A percentile compares a stretch with the other conserved stretches of the same genome.
phyloP scores from a whole-genome alignment of 2,888 invertebrate genomes.

The Rotaria magnacalcarata region DNA sequence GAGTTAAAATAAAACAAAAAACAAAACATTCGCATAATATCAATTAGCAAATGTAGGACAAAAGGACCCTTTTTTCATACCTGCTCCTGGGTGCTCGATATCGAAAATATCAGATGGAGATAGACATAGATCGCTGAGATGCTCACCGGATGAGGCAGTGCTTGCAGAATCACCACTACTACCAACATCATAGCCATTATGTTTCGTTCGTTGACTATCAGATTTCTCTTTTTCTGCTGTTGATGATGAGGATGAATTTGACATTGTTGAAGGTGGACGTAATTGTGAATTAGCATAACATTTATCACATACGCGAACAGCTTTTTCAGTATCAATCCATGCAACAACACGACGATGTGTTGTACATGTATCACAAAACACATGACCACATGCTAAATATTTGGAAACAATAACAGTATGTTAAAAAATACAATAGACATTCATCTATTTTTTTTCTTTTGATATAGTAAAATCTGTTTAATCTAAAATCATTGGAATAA shows the following conservation, averaged over 20 bases:
- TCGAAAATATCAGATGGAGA: slow-evolving; percentile 35
- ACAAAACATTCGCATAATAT: neutral
- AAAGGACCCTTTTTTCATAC: neutral
- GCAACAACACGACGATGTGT: slow-evolving; percentile 69
- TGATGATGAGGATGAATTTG: neutral
- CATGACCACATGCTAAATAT: slow-evolving; percentile 74
- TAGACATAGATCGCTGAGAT: slow-evolving; percentile 32
- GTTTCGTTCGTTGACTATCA: neutral
- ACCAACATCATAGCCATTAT: neutral
- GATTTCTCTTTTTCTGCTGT: neutral
- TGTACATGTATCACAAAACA: slow-evolving; percentile 73
- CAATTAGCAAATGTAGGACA: neutral
- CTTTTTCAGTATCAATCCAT: slow-evolving; percentile 67
- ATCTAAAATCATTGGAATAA: no score
- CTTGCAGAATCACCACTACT: neutral
- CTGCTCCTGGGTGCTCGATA: slow-evolving; percentile 31
- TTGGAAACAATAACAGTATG: slow-evolving; percentile 59
- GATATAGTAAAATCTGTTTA: no score
- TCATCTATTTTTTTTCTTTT: no score
- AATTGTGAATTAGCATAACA: slow-evolving; percentile 61
- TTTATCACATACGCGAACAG: slow-evolving; percentile 71
- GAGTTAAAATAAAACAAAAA: neutral
- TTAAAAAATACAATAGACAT: no score
- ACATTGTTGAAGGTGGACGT: slow-evolving; percentile 22
- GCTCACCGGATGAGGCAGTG: neutral